Percentiles rank a stretch among this genome's conserved stretches.
Evolutionary conservation across 1,140 invertebrate genomes (phyloP).

Genomic region (Panonychus citri): DNA sequence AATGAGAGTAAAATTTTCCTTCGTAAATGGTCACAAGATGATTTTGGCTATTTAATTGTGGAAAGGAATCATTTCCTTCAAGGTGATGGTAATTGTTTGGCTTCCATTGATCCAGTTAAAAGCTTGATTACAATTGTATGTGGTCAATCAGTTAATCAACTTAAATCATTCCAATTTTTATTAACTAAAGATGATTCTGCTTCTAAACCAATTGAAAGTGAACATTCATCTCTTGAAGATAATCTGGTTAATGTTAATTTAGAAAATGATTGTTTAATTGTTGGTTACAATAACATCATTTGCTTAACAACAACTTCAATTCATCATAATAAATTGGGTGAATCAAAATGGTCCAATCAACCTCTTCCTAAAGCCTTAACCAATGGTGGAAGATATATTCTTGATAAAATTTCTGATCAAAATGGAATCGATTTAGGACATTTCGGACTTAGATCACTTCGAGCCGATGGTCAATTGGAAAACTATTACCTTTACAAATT

Average conservation of each 20-base stretch:
- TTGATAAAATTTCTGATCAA: background rate
- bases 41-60: slow-evolving; percentile 17
- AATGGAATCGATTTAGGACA: background rate
- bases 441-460: background rate
- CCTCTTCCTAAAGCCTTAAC: background rate
- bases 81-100: background rate
- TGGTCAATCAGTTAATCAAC: no score
- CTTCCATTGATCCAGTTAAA: background rate
- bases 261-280: background rate
- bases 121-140: no score
- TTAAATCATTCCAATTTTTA: no score
- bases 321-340: background rate
- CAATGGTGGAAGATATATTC: background rate
- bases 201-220: background rate
- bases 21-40: slow-evolving; percentile 39
- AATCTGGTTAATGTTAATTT: background rate
- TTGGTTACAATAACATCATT: background rate
- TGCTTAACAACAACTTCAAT: background rate
- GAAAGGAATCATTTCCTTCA: slow-evolving; percentile 28
- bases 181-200: no score
- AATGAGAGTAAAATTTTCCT: slow-evolving; percentile 45
- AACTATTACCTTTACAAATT: background rate
- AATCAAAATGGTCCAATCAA: background rate
- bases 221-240: background rate
- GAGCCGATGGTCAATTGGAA: background rate